A percentile compares a stretch with the other conserved stretches of the same genome.
Conservation (phyloP, 1,140 invertebrate species). For the Megathymus violae region DNA sequence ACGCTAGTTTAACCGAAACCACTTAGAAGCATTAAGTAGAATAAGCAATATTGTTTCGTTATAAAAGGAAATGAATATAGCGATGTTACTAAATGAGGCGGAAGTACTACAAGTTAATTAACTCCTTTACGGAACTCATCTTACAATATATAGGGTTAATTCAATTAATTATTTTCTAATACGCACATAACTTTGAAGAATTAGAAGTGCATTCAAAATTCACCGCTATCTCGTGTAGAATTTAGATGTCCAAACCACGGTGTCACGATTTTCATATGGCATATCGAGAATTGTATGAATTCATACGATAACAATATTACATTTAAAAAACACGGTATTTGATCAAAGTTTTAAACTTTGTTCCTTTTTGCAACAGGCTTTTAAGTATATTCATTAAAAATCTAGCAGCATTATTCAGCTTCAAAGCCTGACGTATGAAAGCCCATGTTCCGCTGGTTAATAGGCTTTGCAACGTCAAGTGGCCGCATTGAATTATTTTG, state of each 20-base stretch:
- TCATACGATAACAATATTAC: too few relatives aligned
- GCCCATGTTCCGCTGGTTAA: constrained; percentile 12
- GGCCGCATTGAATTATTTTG: constrained; percentile 32
- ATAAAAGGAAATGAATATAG: background rate
- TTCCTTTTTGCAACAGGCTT: background rate
- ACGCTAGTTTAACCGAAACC: background rate
- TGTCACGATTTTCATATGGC: too few relatives aligned
- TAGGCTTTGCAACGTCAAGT: constrained; percentile 28
- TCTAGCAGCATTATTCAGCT: constrained; percentile 4
- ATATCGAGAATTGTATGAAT: too few relatives aligned
- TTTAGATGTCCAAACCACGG: too few relatives aligned
- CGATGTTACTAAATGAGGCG: background rate
- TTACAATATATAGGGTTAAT: too few relatives aligned
- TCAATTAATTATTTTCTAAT: too few relatives aligned
- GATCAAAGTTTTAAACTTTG: background rate
- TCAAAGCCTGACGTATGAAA: constrained; percentile 2
- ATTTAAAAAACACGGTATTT: background rate
- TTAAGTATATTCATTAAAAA: constrained; percentile 6
- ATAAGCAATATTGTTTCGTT: background rate
- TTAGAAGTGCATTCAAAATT: too few relatives aligned
- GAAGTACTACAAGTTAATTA: background rate
- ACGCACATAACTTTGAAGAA: too few relatives aligned
- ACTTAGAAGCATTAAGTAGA: background rate
- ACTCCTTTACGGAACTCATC: too few relatives aligned
- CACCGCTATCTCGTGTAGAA: too few relatives aligned